phyloP scores from a whole-genome alignment of 2,888 invertebrate genomes.

The Mimumesa dahlbomi region DNA sequence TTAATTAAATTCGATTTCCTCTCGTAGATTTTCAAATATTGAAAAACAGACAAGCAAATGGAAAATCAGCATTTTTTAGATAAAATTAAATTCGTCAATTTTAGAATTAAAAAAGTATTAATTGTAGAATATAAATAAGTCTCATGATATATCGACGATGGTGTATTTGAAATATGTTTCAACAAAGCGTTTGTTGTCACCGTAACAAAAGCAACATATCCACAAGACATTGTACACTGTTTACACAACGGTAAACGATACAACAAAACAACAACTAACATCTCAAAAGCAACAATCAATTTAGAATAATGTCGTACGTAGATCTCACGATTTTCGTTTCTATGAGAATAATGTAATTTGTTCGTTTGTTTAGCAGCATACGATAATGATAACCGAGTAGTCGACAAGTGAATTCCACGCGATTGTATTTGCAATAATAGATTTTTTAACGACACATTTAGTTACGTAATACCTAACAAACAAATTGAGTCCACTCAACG shows the following conservation, averaged over 20 bases:
- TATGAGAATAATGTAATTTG: conserved; percentile 31
- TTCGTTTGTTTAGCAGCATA: conserved; percentile 29
- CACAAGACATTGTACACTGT: conserved; percentile 27
- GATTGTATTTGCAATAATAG: too few relatives aligned
- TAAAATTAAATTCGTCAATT: too few relatives aligned
- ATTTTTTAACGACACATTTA: too few relatives aligned
- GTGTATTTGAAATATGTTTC: conserved; percentile 7
- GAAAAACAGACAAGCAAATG: too few relatives aligned
- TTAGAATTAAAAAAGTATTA: too few relatives aligned
- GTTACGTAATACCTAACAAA: too few relatives aligned
- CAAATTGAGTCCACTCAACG: too few relatives aligned
- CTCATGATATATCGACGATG: background rate
- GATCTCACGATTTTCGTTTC: conserved; percentile 16
- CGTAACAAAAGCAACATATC: conserved; percentile 56
- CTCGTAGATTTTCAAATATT: too few relatives aligned
- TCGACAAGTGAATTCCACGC: too few relatives aligned
- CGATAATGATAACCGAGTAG: conserved; percentile 4
- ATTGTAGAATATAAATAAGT: background rate
- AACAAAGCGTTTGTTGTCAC: conserved; percentile 32
- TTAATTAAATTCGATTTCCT: too few relatives aligned
- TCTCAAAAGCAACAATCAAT: conserved; percentile 12
- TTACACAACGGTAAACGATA: conserved; percentile 28
- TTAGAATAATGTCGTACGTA: conserved; percentile 15
- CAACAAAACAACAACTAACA: conserved; percentile 6
- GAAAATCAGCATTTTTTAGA: too few relatives aligned